These are phyloP conservation scores for Echinarachnius parma DNA, from an alignment of 53 echinoderm and acorn worm genomes.

Conservation along the genomic window DNA sequence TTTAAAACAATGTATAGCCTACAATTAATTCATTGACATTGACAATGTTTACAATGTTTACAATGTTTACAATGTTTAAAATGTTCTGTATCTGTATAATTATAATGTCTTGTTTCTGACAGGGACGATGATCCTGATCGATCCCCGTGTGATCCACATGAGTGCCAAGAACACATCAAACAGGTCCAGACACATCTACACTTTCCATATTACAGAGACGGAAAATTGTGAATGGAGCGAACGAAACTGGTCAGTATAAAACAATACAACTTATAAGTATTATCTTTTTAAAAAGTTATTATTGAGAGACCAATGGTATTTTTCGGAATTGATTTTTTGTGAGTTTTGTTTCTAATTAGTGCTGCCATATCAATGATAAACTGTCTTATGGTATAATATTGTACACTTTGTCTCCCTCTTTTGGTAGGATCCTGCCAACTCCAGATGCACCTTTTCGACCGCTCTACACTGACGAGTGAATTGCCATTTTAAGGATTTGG, in stretches of 20 bases:
- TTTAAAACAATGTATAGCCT: too few relatives aligned
- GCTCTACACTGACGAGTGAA: too few relatives aligned
- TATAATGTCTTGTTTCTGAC: too few relatives aligned
- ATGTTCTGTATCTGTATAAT: too few relatives aligned
- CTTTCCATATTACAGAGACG: conserved; percentile 73
- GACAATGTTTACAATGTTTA: too few relatives aligned
- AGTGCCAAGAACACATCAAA: conserved; percentile 68
- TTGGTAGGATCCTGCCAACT: too few relatives aligned
- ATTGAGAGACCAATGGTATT: not conserved
- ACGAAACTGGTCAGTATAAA: conserved; percentile 74
- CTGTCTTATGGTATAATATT: too few relatives aligned
- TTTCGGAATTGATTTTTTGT: not conserved
- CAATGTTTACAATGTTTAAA: too few relatives aligned
- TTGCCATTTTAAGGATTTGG: too few relatives aligned
- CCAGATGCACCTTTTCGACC: too few relatives aligned
- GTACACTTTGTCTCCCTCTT: too few relatives aligned
- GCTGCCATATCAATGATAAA: not conserved
- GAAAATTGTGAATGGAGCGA: conserved; percentile 62
- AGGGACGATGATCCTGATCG: conserved; percentile 76
- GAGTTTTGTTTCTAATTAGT: not conserved
- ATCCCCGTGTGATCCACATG: conserved; percentile 69
- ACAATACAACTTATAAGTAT: not conserved
- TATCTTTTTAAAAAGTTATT: not conserved
- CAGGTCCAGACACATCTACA: conserved; percentile 77
- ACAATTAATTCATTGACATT: too few relatives aligned